phyloP scores from a whole-genome alignment of 1,140 invertebrate species.

The Drosophila varians region DNA sequence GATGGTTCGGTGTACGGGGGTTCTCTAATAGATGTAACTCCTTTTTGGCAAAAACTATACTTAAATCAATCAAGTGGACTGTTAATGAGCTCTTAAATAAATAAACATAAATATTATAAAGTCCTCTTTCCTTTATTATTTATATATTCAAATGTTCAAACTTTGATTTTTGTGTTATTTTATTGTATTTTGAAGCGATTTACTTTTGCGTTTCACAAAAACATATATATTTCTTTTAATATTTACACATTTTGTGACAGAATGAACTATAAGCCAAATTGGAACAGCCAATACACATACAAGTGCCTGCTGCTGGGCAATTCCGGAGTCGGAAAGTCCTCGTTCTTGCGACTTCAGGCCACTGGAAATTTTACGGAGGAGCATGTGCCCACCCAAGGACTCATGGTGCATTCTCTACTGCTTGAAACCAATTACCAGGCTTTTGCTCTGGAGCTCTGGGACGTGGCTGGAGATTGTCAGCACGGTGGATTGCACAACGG shows the following conservation, averaged over 20 bases:
- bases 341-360: not conserved
- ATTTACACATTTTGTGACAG: not conserved
- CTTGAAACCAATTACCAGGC: not conserved
- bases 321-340: not conserved
- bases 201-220: no score
- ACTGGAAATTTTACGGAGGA: not conserved
- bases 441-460: not conserved
- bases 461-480: not conserved
- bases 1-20: not conserved
- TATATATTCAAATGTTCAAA: no score
- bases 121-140: no score
- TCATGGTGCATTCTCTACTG: not conserved
- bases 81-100: slow-evolving; percentile 14
- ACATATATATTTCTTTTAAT: no score
- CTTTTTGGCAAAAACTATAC: not conserved
- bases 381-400: slow-evolving; percentile 6
- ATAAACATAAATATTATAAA: slow-evolving; percentile 4
- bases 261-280: not conserved
- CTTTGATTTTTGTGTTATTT: no score
- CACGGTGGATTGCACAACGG: not conserved
- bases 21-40: slow-evolving; percentile 8
- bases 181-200: no score
- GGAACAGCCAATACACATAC: not conserved
- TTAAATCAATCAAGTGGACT: slow-evolving; percentile 12
- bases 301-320: not conserved